Evolutionary conservation across 2,888 invertebrate genomes (phyloP).

Genomic region (Drosophila falleni): DNA sequence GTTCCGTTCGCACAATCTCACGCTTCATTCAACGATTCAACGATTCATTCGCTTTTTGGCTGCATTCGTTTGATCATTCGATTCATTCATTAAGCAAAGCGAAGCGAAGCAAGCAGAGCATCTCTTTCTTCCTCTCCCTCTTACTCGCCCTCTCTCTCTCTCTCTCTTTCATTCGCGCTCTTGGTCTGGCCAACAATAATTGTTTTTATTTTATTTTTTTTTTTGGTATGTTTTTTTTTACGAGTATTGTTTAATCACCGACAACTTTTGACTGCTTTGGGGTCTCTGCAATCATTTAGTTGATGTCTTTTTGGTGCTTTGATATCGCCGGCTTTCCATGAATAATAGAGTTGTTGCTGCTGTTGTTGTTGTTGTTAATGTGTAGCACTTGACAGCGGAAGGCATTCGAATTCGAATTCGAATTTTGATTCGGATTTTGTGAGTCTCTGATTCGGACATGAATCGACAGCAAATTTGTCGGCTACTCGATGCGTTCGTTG

Average conservation of each 20-base stretch:
- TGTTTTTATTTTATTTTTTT: slow-evolving; percentile 31
- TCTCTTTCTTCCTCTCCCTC: slow-evolving; percentile 3
- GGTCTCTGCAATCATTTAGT: slow-evolving; percentile 43
- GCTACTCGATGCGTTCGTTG: slow-evolving; percentile 17
- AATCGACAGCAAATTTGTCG: slow-evolving; percentile 53
- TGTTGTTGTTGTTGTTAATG: slow-evolving; percentile 21
- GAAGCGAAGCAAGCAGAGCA: slow-evolving; percentile 14
- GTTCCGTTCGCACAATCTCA: slow-evolving; percentile 62
- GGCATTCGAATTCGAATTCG: slow-evolving; percentile 46
- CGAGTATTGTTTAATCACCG: slow-evolving; percentile 61
- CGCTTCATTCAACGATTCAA: slow-evolving; percentile 31
- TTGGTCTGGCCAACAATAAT: slow-evolving; percentile 28
- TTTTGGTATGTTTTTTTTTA: slow-evolving; percentile 22
- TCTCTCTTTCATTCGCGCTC: slow-evolving; percentile 1
- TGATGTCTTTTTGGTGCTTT: slow-evolving; percentile 56
- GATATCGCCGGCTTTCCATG: slow-evolving; percentile 63
- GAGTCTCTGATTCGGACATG: slow-evolving; percentile 32
- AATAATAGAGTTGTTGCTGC: slow-evolving; percentile 57
- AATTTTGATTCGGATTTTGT: slow-evolving; percentile 15
- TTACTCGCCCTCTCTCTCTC: neutral
- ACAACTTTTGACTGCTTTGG: slow-evolving; percentile 46
- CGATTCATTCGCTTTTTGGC: slow-evolving; percentile 14
- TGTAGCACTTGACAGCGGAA: slow-evolving; percentile 51
- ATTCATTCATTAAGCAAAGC: slow-evolving; percentile 27
- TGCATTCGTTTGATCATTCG: slow-evolving; percentile 24